Evolutionary conservation across 1,140 invertebrate genomes (phyloP).

Genomic region (Hypothenemus hampei): DNA sequence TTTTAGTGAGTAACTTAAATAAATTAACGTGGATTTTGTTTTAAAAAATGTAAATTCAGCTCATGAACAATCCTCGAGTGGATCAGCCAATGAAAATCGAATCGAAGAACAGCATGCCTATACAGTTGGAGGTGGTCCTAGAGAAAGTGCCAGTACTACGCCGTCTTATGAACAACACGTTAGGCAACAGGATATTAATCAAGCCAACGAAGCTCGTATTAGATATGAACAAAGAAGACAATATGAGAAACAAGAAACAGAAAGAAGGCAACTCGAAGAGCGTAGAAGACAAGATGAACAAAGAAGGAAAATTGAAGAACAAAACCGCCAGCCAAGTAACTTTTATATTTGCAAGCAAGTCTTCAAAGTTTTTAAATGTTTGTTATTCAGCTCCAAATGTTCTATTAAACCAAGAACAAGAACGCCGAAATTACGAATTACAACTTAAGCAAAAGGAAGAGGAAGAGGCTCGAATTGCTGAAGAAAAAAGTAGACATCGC

Average conservation of each 20-base stretch:
- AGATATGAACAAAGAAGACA: constrained; percentile 18
- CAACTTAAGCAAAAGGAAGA: constrained; percentile 7
- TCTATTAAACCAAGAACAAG: not conserved
- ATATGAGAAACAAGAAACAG: no score
- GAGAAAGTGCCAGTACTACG: not conserved
- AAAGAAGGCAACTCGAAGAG: no score
- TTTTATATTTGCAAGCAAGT: not conserved
- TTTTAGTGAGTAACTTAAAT: constrained; percentile 1
- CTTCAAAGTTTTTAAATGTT: no score
- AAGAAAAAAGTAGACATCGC: constrained; percentile 13
- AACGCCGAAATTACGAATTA: constrained; percentile 1
- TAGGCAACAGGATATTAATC: not conserved
- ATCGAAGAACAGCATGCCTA: constrained; percentile 9
- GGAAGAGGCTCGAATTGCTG: not conserved
- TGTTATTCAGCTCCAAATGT: constrained; percentile 6
- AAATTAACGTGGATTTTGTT: not conserved
- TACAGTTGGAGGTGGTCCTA: constrained; percentile 11
- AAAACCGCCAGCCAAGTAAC: constrained; percentile 7
- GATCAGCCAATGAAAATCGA: constrained; percentile 2
- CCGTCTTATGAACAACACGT: not conserved
- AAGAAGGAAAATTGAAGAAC: constrained; percentile 8
- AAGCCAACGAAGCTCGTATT: not conserved
- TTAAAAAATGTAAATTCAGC: no score
- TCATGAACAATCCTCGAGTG: constrained; percentile 1
- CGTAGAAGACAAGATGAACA: constrained; percentile 10